These are phyloP conservation scores for Canis aureus DNA, from an alignment of 2,113 vertebrate species.

Conservation along the genomic window DNA sequence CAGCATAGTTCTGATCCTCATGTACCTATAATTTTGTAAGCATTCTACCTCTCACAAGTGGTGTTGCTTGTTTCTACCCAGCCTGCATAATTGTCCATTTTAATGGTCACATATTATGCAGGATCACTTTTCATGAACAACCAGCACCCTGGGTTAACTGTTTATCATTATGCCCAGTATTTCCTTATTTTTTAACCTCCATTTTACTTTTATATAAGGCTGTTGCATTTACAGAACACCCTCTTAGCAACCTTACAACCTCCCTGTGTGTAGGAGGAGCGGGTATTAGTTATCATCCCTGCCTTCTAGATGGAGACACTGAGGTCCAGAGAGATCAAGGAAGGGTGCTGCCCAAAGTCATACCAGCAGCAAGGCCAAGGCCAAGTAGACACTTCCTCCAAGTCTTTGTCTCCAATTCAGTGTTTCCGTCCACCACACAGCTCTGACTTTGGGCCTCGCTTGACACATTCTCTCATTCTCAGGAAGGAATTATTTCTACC, in stretches of 20 bases:
- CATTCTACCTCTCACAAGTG: constrained; percentile 37
- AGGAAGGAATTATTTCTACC: neutral
- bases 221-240: neutral
- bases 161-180: constrained; percentile 61
- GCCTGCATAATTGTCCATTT: constrained; percentile 53
- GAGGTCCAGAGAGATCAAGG: neutral
- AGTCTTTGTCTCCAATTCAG: neutral
- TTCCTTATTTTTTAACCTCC: constrained; percentile 40
- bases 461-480: neutral
- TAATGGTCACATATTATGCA: constrained; percentile 61
- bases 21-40: neutral
- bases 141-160: constrained; percentile 31
- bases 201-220: constrained; percentile 22
- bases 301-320: neutral
- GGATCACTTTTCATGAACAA: constrained; percentile 69
- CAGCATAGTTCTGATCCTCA: neutral
- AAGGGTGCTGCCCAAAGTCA: neutral
- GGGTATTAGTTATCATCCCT: neutral
- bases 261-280: neutral
- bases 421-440: neutral
- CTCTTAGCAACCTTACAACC: neutral
- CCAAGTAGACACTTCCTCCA: neutral
- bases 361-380: too few relatives aligned
- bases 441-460: neutral
- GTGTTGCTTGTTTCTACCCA: neutral